These are phyloP conservation scores for Myotis planiceps DNA, from an alignment of 2,797 vertebrate genomes.

Conservation along the genomic window DNA sequence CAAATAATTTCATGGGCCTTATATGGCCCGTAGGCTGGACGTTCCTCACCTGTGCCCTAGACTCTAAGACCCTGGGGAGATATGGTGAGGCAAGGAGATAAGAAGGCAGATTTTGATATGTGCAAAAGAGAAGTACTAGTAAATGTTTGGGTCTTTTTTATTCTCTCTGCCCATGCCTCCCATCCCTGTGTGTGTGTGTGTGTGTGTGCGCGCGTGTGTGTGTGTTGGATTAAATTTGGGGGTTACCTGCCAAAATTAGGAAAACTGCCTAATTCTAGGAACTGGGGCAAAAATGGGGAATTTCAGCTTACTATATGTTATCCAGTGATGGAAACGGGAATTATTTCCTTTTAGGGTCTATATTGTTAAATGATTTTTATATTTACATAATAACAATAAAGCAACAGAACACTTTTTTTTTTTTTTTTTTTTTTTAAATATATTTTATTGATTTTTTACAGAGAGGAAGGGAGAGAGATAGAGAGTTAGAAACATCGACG, in stretches of 20 bases:
- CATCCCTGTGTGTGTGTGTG: background rate
- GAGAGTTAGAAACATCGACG: no score
- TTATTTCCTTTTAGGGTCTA: background rate
- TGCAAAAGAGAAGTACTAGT: background rate
- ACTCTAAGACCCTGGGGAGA: background rate
- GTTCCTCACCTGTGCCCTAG: background rate
- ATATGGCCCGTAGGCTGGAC: no score
- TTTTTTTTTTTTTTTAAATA: no score
- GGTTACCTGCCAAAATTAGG: background rate
- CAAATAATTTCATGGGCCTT: no score
- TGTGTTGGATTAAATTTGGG: background rate
- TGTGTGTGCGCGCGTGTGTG: background rate
- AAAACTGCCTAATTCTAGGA: slow-evolving; percentile 1
- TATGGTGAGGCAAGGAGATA: background rate
- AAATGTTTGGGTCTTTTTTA: background rate
- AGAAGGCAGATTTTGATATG: background rate
- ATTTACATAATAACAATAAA: background rate
- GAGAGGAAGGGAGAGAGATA: no score
- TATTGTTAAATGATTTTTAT: background rate
- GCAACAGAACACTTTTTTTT: background rate
- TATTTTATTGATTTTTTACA: no score
- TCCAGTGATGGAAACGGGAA: background rate
- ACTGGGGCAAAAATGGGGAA: background rate
- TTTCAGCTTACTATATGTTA: background rate
- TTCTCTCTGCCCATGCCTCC: background rate